Conservation (phyloP, 2,888 invertebrate species). For the Scaptomyza polygonia region DNA sequence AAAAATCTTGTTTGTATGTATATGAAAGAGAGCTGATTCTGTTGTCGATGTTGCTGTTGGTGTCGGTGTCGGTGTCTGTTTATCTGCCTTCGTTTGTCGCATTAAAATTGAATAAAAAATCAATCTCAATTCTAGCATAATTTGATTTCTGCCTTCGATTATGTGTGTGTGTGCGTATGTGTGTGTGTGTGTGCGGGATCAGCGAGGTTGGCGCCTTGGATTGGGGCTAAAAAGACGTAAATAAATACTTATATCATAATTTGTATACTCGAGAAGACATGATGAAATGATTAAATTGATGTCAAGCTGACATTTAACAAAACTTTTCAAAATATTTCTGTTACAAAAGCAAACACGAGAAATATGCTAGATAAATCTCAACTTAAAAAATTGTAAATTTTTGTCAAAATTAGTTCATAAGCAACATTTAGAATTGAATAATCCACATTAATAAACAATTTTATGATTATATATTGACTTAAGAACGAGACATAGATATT, state of each 20-base stretch:
- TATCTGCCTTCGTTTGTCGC: constrained; percentile 81
- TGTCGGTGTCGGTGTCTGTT: constrained; percentile 65
- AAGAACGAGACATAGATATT: not conserved
- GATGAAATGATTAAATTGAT: constrained; percentile 24
- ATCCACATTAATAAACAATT: too few relatives aligned
- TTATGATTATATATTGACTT: too few relatives aligned
- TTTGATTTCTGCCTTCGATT: constrained; percentile 81
- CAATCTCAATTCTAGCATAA: constrained; percentile 83
- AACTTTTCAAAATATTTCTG: not conserved
- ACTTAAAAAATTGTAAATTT: too few relatives aligned
- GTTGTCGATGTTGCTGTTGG: constrained; percentile 21
- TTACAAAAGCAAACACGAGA: not conserved
- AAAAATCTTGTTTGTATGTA: constrained; percentile 13
- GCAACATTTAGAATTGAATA: too few relatives aligned
- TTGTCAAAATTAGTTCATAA: too few relatives aligned
- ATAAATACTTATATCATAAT: constrained; percentile 64
- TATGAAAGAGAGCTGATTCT: constrained; percentile 27
- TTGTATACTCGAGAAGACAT: constrained; percentile 28
- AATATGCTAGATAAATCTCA: not conserved
- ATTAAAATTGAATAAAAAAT: constrained; percentile 84
- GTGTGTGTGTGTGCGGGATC: constrained; percentile 13
- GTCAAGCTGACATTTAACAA: not conserved
- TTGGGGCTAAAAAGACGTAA: constrained; percentile 52
- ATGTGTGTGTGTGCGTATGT: constrained; percentile 37
- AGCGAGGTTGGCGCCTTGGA: constrained; percentile 7